Evolutionary conservation across 2,888 invertebrate species (phyloP), one percentile per base, ranked within the genome.

Genomic region (Pachydiplax longipennis): DNA sequence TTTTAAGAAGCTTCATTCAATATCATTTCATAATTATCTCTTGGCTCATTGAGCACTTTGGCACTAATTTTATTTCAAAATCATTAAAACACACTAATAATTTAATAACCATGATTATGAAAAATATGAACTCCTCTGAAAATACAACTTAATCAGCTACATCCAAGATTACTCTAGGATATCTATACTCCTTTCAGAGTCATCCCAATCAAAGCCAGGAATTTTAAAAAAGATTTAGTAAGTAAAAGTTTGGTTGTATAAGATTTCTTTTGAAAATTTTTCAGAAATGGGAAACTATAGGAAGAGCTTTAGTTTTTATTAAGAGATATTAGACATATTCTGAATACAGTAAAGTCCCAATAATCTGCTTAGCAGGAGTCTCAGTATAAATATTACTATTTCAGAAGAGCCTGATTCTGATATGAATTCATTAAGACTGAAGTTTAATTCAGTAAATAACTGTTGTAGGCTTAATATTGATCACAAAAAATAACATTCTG

Each of bases 171-270:
- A 87, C 53, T 87, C 37, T 87, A 53, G 65, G 40, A 37, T 87
- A 87, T 87, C 87, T 61, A 40, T 87, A 65, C 65, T 87, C 13
- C 61, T 87, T 87, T 87, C 61, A 65, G 87, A 87, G 65, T 15
- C 87, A 87, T 37, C 37, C 87, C 87, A 87, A 31, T n/a, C 18
- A 40, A 87, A 87, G 53, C 35, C 87, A 87, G 61, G 65, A 87
- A 87, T 61, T 83, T 87, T 87, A 87, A 87, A 53, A 87, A 87
- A 58, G 61, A 40, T 87, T 61, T 87, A 87, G 87, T 87, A 87
- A 65, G 87, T 87, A 87, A 87, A 65, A 15, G 12, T 61, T 58
- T 87, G 35, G 87, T 87, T 65, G 37, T 65, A 65, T 65, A 87
- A 87, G 61, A 87, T 35, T 13, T 61, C 35, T 61, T 31, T 87